phyloP scores from a whole-genome alignment of 2,113 vertebrate species.

The Brachypteracias leptosomus region DNA sequence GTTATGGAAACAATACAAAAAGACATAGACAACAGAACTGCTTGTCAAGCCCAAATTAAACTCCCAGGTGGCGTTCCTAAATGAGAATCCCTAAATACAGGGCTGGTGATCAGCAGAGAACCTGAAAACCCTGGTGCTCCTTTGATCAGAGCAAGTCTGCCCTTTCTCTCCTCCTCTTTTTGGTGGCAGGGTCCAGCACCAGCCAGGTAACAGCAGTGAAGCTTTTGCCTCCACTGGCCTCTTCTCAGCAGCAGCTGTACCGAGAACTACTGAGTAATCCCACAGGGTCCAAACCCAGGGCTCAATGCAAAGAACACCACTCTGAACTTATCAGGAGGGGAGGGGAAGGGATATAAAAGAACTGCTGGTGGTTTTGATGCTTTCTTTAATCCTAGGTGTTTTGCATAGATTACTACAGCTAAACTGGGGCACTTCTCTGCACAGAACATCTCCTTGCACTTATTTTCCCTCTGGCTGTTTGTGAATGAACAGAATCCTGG shows the following conservation, averaged over 20 bases:
- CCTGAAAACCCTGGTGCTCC: background rate
- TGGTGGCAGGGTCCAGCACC: background rate
- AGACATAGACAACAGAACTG: background rate
- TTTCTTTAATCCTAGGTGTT: background rate
- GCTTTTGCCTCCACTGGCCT: fast-evolving
- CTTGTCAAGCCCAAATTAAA: background rate
- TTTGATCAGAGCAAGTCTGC: background rate
- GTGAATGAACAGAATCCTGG: background rate
- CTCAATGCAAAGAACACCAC: background rate
- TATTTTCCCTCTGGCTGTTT: background rate
- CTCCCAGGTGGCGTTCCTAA: background rate
- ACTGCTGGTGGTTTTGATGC: background rate
- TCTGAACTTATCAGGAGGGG: background rate
- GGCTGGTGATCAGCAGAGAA: background rate
- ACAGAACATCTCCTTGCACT: background rate
- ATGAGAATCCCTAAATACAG: background rate
- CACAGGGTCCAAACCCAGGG: background rate
- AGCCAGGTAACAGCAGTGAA: background rate
- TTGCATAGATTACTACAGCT: background rate
- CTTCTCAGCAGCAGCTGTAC: background rate
- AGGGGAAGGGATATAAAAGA: background rate
- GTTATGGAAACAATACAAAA: background rate
- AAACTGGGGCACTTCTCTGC: background rate
- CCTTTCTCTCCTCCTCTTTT: background rate
- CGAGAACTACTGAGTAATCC: background rate